Evolutionary conservation across 2,113 vertebrate species (phyloP).

Genomic region (Heterocephalus glaber): DNA sequence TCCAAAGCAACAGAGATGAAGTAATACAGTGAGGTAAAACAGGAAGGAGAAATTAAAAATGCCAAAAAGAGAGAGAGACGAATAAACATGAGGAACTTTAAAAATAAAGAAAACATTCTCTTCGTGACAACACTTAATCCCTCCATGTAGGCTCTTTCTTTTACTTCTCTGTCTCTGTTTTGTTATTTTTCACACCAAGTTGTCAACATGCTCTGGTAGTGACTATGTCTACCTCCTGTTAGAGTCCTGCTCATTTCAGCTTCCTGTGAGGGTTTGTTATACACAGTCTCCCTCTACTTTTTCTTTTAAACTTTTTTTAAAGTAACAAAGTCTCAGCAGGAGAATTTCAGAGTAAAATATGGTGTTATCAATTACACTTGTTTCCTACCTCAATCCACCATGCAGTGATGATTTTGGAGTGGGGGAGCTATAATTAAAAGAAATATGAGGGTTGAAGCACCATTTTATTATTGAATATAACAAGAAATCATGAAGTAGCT

Average conservation of each 20-base stretch:
- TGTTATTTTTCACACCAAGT: neutral
- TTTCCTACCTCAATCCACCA: neutral
- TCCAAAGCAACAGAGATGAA: neutral
- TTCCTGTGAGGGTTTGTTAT: neutral
- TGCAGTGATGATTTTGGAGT: neutral
- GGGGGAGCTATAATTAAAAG: neutral
- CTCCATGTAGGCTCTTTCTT: neutral
- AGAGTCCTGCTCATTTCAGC: neutral
- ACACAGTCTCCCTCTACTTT: neutral
- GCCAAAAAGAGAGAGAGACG: neutral
- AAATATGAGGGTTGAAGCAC: neutral
- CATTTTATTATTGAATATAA: neutral
- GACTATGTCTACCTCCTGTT: neutral
- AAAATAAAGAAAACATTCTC: neutral
- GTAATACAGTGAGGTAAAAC: neutral
- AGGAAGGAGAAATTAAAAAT: neutral
- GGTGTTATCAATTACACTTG: neutral
- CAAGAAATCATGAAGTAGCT: neutral
- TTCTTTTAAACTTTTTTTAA: neutral
- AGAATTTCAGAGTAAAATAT: constrained; percentile 28
- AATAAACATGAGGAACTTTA: neutral
- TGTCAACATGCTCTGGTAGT: neutral
- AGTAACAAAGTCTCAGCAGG: neutral
- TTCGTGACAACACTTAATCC: neutral
- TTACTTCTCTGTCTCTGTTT: neutral